Evolutionary conservation across 1,140 invertebrate species (phyloP).

Genomic region (Drosophila trapezifrons): DNA sequence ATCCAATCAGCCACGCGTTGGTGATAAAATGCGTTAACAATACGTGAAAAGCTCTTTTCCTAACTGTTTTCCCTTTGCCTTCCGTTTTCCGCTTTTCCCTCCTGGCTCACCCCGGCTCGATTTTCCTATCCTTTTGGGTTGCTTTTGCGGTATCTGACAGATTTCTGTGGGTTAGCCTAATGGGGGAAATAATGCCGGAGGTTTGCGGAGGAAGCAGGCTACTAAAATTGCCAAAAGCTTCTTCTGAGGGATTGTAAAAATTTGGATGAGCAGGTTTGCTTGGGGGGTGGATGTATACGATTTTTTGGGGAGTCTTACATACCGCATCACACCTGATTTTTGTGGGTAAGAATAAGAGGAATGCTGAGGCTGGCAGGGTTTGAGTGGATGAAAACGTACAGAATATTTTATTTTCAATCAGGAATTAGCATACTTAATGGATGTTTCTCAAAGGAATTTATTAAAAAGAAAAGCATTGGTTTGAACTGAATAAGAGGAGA

Average conservation of each 20-base stretch:
- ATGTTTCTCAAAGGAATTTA: conserved; percentile 2
- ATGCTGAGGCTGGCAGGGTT: not conserved
- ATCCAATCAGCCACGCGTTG: conserved; percentile 82
- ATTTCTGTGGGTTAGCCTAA: conserved; percentile 73
- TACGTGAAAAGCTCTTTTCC: conserved; percentile 77
- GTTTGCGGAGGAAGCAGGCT: conserved; percentile 15
- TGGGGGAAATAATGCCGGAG: conserved; percentile 15
- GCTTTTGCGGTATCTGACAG: conserved; percentile 76
- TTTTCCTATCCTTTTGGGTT: conserved; percentile 38
- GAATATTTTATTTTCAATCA: conserved; percentile 26
- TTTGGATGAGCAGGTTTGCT: conserved; percentile 1
- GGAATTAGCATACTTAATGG: conserved; percentile 19
- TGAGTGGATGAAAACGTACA: conserved; percentile 26
- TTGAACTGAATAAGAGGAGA: not conserved
- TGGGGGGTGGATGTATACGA: conserved; percentile 6
- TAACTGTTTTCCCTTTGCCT: conserved; percentile 62
- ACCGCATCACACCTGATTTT: conserved; percentile 51
- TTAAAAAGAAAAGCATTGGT: not conserved
- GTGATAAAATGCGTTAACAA: conserved; percentile 82
- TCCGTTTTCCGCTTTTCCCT: conserved; percentile 12
- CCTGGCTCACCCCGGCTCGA: not conserved
- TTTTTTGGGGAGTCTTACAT: conserved; percentile 46
- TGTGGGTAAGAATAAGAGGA: conserved; percentile 30
- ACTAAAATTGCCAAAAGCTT: conserved; percentile 47
- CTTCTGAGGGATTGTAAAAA: conserved; percentile 35